Evolutionary conservation across 2,888 invertebrate genomes (phyloP).

Genomic region (Cephonodes hylas): DNA sequence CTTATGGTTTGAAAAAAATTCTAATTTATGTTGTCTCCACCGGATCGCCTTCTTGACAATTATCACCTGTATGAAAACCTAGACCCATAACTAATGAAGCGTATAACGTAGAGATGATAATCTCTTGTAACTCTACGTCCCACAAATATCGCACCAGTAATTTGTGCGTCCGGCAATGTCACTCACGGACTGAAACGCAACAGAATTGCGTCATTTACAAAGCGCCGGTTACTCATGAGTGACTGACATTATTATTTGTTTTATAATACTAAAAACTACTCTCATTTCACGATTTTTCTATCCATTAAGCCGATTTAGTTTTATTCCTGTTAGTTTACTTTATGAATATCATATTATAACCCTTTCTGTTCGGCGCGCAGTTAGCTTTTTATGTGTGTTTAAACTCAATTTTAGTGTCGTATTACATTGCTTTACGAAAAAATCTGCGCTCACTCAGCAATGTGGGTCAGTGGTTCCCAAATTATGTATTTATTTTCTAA

Average conservation of each 20-base stretch:
- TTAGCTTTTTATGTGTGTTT: slow-evolving; percentile 55
- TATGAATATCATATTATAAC: slow-evolving; percentile 42
- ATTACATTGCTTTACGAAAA: slow-evolving; percentile 67
- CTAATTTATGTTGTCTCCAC: no score
- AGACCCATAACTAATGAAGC: no score
- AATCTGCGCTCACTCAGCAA: slow-evolving; percentile 46
- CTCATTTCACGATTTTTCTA: not conserved
- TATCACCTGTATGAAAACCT: no score
- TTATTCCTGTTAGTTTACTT: slow-evolving; percentile 20
- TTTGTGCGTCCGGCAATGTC: no score
- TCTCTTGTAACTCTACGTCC: no score
- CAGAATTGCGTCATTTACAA: no score
- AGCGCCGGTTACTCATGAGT: not conserved
- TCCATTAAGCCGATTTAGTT: not conserved
- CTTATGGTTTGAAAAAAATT: no score
- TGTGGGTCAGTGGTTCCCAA: slow-evolving; percentile 41
- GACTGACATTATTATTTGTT: not conserved
- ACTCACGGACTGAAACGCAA: no score
- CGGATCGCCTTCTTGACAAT: no score
- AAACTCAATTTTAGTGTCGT: slow-evolving; percentile 72
- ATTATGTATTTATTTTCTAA: slow-evolving; percentile 23
- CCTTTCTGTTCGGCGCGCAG: slow-evolving; percentile 41
- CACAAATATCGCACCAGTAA: no score
- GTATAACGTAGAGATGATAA: no score
- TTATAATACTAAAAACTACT: not conserved